A percentile compares a stretch with the other conserved stretches of the same genome.
Evolutionary conservation across 2,888 invertebrate species (phyloP).

Genomic region (Pristionchus maxplancki): DNA sequence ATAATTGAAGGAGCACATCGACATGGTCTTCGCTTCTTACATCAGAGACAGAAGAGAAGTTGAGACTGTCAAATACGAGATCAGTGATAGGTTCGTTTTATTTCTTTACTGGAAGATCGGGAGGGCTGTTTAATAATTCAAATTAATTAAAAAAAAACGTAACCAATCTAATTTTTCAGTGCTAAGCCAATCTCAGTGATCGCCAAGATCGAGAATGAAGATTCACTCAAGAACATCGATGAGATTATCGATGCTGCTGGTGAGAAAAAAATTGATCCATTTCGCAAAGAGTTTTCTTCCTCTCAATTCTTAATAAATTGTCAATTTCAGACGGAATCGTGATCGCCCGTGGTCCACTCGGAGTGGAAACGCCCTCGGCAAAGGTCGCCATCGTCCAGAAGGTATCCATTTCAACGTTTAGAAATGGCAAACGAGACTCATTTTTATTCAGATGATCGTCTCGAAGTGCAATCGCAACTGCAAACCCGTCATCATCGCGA

Average conservation of each 20-base stretch:
- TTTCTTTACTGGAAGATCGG: background rate
- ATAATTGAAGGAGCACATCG: conserved; percentile 80
- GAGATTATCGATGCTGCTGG: conserved; percentile 84
- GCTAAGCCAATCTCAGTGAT: conserved; percentile 87
- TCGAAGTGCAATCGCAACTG: conserved; percentile 95
- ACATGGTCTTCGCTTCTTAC: conserved; percentile 98
- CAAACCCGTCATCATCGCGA: conserved; percentile 97
- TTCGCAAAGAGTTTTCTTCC: too few species aligned
- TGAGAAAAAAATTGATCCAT: too few species aligned
- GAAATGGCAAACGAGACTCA: background rate
- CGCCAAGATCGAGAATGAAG: conserved; percentile 98
- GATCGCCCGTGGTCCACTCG: conserved; percentile 97
- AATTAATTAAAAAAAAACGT: too few species aligned
- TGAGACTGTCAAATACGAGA: conserved; percentile 88
- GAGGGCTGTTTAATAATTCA: too few species aligned
- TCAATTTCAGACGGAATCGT: conserved; percentile 90
- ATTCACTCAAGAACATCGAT: conserved; percentile 84
- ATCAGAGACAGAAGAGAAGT: conserved; percentile 84
- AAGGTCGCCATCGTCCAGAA: conserved; percentile 81
- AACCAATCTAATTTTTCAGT: background rate
- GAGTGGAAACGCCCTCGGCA: conserved; percentile 97
- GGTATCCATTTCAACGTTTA: background rate
- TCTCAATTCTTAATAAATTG: too few species aligned
- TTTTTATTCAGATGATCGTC: conserved; percentile 87
- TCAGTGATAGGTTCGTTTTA: conserved; percentile 55